phyloP scores from a whole-genome alignment of 2,888 invertebrate genomes.

The Lycia hirtaria region DNA sequence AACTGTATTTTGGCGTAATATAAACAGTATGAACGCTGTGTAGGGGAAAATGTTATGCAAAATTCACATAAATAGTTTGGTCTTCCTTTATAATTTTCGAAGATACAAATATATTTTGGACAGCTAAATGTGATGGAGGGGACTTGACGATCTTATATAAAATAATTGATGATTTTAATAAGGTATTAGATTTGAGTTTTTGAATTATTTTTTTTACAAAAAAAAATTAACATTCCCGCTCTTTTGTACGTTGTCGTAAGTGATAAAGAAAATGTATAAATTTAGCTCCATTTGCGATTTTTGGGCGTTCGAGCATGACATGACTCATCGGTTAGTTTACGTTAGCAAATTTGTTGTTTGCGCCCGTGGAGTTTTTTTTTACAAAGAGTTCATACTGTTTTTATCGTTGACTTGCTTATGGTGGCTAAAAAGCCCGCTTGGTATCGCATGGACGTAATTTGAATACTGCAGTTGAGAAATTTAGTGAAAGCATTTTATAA shows the following conservation, averaged over 20 bases:
- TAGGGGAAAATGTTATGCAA: too few species aligned
- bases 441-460: slow-evolving; percentile 30
- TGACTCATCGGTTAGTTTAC: not conserved
- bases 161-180: too few species aligned
- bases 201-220: too few species aligned
- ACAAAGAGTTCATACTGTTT: slow-evolving; percentile 11
- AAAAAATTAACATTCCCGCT: too few species aligned
- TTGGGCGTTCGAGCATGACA: not conserved
- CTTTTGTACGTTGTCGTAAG: too few species aligned
- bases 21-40: slow-evolving; percentile 14
- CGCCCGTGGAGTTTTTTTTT: not conserved
- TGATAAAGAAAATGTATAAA: too few species aligned
- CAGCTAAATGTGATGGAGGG: too few species aligned
- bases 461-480: slow-evolving; percentile 57
- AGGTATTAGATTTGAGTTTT: too few species aligned
- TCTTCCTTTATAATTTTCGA: not conserved
- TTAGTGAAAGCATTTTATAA: slow-evolving; percentile 51
- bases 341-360: not conserved
- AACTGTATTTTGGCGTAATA: slow-evolving; percentile 17
- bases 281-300: not conserved
- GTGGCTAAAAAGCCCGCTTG: slow-evolving; percentile 31
- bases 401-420: slow-evolving; percentile 28
- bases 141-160: too few species aligned
- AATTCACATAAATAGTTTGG: too few species aligned
- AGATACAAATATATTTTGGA: not conserved